phyloP scores from a whole-genome alignment of 2,797 vertebrate species.

The Hypotaenidia okinawae region DNA sequence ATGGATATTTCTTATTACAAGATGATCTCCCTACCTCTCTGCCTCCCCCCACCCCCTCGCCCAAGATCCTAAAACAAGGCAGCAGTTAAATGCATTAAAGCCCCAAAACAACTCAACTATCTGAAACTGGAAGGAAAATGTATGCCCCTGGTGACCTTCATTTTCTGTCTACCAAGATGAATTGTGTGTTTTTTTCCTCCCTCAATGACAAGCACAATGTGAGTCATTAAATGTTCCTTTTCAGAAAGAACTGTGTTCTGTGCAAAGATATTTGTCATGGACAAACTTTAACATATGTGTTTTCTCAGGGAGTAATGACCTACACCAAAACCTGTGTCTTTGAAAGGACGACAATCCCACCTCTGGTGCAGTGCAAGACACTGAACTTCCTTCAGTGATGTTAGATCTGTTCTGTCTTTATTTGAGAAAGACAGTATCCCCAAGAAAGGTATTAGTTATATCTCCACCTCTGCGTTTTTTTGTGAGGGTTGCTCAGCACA shows the following conservation, averaged over 20 bases:
- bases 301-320: neutral
- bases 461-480: neutral
- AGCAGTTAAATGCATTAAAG: neutral
- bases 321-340: neutral
- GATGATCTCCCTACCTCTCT: neutral
- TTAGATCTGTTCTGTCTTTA: neutral
- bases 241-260: neutral
- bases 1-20: neutral
- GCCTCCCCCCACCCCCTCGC: too few relatives aligned
- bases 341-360: neutral
- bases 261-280: neutral
- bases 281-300: neutral
- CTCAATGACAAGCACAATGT: neutral
- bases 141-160: neutral
- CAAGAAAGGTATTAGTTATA: neutral
- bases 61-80: neutral
- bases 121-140: neutral
- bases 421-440: neutral
- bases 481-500: neutral
- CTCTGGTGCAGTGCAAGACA: neutral
- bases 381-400: neutral
- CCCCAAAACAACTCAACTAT: neutral
- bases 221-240: neutral
- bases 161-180: neutral
- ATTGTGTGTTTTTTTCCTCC: neutral